These are phyloP conservation scores for Clarias magur DNA, from an alignment of 2,113 vertebrate species.

Conservation along the genomic window DNA sequence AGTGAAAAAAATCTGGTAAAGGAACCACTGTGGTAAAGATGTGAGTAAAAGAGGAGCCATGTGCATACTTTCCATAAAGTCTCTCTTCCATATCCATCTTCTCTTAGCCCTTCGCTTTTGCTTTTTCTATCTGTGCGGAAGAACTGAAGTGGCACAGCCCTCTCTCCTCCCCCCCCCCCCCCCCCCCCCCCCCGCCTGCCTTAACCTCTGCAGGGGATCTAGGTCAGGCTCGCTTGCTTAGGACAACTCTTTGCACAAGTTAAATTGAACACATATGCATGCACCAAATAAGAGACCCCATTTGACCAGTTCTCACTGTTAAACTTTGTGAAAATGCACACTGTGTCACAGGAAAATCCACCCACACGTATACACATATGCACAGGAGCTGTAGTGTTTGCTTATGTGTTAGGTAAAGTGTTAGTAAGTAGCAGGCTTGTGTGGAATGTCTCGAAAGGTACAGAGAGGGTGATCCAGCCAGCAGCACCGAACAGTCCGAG, in stretches of 20 bases:
- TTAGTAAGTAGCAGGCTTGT: conserved; percentile 38
- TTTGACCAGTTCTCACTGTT: conserved; percentile 25
- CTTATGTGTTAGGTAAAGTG: conserved; percentile 45
- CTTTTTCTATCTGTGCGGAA: not conserved
- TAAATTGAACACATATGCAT: conserved; percentile 43
- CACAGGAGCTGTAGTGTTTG: conserved; percentile 26
- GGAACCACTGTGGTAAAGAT: conserved; percentile 43
- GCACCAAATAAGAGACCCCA: conserved; percentile 9
- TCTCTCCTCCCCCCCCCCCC: not conserved
- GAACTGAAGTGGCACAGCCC: conserved; percentile 8
- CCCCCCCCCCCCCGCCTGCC: not conserved
- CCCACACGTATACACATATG: not conserved
- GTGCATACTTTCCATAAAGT: conserved; percentile 51
- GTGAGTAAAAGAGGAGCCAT: conserved; percentile 39
- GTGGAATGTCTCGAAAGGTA: conserved; percentile 51
- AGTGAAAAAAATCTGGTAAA: conserved; percentile 18
- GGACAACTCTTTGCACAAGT: conserved; percentile 25
- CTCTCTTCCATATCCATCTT: conserved; percentile 24
- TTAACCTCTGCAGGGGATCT: conserved; percentile 6
- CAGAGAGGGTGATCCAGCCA: conserved; percentile 7
- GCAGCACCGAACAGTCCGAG: conserved; percentile 21
- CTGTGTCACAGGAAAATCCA: not conserved
- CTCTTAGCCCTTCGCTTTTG: conserved; percentile 4
- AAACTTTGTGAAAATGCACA: not conserved
- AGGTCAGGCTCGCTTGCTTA: conserved; percentile 35